A percentile compares a stretch with the other conserved stretches of the same genome.
phyloP scores from a whole-genome alignment of 37 sponge, comb jelly and placozoan genomes.

The Sycon ciliatum region DNA sequence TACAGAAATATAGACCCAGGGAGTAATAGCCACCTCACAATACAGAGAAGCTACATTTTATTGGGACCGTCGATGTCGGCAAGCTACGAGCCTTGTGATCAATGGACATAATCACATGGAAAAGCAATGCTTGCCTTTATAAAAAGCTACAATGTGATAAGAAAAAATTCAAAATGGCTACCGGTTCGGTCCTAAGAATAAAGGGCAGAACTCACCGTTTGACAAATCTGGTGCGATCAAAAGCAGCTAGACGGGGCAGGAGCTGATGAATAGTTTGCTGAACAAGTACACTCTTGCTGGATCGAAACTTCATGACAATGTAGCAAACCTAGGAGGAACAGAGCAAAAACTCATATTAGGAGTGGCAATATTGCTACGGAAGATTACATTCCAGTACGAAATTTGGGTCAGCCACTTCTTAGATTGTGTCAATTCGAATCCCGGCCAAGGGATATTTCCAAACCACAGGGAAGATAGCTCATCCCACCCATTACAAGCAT shows the following conservation, averaged over 20 bases:
- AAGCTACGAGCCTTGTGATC: background rate
- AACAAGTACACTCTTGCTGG: conserved; percentile 50
- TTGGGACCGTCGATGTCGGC: too few relatives aligned
- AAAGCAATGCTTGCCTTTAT: background rate
- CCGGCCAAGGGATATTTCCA: background rate
- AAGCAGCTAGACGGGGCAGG: conserved; percentile 73
- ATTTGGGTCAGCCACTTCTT: background rate
- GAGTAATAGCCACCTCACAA: background rate
- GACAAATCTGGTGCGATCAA: conserved; percentile 58
- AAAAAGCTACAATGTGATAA: background rate
- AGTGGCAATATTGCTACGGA: too few relatives aligned
- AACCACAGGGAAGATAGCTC: too few relatives aligned
- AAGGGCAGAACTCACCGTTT: too few relatives aligned
- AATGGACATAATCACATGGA: conserved; percentile 26
- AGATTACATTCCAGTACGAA: background rate
- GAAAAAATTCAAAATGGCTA: too few relatives aligned
- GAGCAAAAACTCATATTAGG: too few relatives aligned
- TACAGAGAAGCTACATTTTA: too few relatives aligned
- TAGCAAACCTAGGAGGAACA: conserved; percentile 25
- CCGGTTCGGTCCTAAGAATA: too few relatives aligned
- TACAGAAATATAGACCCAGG: background rate
- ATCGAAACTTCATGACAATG: conserved; percentile 39
- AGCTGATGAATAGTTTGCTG: conserved; percentile 55
- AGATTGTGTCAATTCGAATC: background rate
- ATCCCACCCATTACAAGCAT: too few relatives aligned